Evolutionary conservation across 2,888 invertebrate species (phyloP).

Genomic region (Zelleria hepariella): DNA sequence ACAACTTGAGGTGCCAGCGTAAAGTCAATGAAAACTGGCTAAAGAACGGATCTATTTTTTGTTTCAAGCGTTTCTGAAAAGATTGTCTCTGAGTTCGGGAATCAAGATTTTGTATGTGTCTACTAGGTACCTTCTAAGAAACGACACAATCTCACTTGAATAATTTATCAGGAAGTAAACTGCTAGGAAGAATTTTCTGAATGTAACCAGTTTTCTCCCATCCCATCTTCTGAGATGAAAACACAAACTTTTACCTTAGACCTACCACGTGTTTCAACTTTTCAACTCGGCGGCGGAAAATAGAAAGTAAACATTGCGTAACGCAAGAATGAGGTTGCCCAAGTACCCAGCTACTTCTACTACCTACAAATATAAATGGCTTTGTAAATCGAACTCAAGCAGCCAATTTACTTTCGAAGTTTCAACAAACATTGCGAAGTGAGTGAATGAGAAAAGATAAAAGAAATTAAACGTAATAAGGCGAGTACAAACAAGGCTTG

Average conservation of each 20-base stretch:
- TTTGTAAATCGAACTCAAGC: background rate
- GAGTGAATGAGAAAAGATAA: background rate
- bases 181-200: background rate
- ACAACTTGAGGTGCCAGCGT: too few species aligned
- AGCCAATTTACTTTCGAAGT: background rate
- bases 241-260: background rate
- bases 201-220: background rate
- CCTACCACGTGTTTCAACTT: background rate
- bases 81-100: too few species aligned
- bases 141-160: too few species aligned
- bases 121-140: too few species aligned
- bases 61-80: too few species aligned
- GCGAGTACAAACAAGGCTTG: too few species aligned
- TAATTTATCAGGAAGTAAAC: too few species aligned
- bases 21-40: too few species aligned
- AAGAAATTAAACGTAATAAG: background rate
- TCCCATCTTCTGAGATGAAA: background rate
- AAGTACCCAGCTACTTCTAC: background rate
- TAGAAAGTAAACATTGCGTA: constrained; percentile 3
- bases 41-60: too few species aligned
- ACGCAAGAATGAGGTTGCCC: background rate
- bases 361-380: background rate
- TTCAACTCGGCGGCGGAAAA: constrained; percentile 1
- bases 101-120: too few species aligned
- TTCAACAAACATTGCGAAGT: background rate